A percentile compares a stretch with the other conserved stretches of the same genome.
Conservation (phyloP, 2,888 invertebrate species). For the Orthonevra nobilis region DNA sequence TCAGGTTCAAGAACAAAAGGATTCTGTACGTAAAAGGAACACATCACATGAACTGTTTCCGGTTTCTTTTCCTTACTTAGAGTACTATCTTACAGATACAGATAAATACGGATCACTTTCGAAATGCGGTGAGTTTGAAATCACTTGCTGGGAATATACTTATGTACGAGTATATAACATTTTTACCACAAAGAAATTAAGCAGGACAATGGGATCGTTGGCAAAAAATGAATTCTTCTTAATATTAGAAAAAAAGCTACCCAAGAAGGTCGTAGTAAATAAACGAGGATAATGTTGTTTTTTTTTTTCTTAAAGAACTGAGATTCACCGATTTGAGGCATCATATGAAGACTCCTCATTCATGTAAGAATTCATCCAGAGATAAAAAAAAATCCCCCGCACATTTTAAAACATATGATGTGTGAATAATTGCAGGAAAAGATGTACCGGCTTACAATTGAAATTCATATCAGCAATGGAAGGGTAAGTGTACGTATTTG, state of each 20-base stretch:
- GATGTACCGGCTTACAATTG: too few species aligned
- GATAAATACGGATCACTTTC: conserved; percentile 1
- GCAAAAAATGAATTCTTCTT: too few species aligned
- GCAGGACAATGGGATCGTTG: conserved; percentile 46
- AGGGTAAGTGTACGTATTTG: too few species aligned
- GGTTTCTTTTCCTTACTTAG: conserved; percentile 39
- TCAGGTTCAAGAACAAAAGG: conserved; percentile 67
- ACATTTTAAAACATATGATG: too few species aligned
- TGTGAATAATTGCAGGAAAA: too few species aligned
- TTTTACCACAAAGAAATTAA: conserved; percentile 13
- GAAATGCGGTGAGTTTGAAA: conserved; percentile 34
- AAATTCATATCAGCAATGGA: too few species aligned
- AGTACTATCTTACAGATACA: conserved; percentile 23
- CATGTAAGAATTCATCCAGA: too few species aligned
- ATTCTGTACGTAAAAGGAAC: conserved; percentile 26
- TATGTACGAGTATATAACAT: conserved; percentile 30
- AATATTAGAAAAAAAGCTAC: conserved; percentile 19
- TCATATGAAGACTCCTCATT: not conserved
- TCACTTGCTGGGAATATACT: conserved; percentile 63
- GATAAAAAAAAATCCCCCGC: too few species aligned
- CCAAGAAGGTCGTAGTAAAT: conserved; percentile 3
- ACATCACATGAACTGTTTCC: conserved; percentile 53
- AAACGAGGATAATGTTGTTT: conserved; percentile 22
- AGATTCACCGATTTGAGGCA: too few species aligned
- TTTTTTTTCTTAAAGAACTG: too few species aligned